A percentile compares a stretch with the other conserved stretches of the same genome.
phyloP scores from a whole-genome alignment of 2,113 vertebrate species.

The Leucoraja erinaceus region DNA sequence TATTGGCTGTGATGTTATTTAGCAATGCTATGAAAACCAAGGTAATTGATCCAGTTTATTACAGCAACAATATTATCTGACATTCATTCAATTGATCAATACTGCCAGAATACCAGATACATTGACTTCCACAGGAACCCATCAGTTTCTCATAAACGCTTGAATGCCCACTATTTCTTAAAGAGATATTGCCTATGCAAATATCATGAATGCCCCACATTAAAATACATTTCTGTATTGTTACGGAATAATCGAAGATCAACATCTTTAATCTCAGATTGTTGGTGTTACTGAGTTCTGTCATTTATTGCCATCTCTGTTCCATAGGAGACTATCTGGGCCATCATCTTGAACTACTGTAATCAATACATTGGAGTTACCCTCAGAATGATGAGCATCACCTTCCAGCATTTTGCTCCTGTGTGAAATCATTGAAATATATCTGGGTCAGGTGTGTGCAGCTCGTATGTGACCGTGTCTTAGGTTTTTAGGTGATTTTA shows the following conservation, averaged over 20 bases:
- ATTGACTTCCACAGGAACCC: not conserved
- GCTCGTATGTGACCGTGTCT: no score
- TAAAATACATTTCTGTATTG: no score
- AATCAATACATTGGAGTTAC: not conserved
- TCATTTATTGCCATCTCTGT: not conserved
- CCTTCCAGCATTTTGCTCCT: not conserved
- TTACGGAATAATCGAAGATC: not conserved
- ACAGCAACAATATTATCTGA: not conserved
- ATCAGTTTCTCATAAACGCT: not conserved
- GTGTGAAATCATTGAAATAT: not conserved
- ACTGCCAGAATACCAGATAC: not conserved
- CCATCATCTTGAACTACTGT: not conserved
- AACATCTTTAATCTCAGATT: not conserved
- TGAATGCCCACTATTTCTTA: not conserved
- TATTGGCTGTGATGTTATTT: not conserved
- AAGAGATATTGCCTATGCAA: not conserved
- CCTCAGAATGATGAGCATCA: not conserved
- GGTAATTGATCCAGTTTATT: not conserved
- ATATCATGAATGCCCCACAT: not conserved
- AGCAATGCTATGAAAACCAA: not conserved
- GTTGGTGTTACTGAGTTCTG: not conserved
- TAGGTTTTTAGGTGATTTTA: no score
- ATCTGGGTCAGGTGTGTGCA: not conserved
- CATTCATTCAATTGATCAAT: not conserved
- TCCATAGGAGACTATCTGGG: not conserved